These are phyloP conservation scores for Nesidiocoris tenuis DNA, from an alignment of 2,888 invertebrate genomes.

Conservation along the genomic window DNA sequence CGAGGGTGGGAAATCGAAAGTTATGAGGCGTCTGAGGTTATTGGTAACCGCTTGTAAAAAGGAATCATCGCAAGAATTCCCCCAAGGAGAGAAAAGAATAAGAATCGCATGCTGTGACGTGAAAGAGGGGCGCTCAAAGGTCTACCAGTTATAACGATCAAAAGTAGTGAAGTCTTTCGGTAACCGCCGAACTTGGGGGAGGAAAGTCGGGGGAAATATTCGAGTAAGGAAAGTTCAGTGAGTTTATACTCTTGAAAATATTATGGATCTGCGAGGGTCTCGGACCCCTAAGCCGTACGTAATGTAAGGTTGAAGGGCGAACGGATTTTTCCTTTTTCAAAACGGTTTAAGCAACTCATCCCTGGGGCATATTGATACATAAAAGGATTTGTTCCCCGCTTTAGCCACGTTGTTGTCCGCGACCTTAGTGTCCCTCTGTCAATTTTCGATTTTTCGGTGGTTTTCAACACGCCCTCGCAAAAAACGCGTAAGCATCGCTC, in stretches of 20 bases:
- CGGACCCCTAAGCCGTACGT: neutral
- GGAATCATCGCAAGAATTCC: neutral
- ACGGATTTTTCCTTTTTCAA: constrained; percentile 9
- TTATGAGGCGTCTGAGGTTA: constrained; percentile 30
- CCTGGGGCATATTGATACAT: constrained; percentile 30
- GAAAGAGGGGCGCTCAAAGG: constrained; percentile 1
- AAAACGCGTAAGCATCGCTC: neutral
- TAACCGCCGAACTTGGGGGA: neutral
- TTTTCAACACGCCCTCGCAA: neutral
- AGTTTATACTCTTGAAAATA: constrained; percentile 23
- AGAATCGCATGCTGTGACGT: constrained; percentile 1
- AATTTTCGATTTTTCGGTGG: neutral
- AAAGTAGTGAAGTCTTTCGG: constrained; percentile 3
- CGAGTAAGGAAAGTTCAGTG: constrained; percentile 24
- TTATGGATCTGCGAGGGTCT: neutral
- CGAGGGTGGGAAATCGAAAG: neutral
- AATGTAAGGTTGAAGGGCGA: constrained; percentile 14
- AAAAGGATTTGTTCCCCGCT: constrained; percentile 36
- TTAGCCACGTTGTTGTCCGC: constrained; percentile 19
- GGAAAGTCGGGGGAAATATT: constrained; percentile 5
- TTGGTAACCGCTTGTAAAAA: constrained; percentile 31
- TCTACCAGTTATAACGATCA: constrained; percentile 9
- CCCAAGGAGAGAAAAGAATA: neutral
- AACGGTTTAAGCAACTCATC: constrained; percentile 35
- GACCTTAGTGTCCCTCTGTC: neutral